These are phyloP conservation scores for Platycheirus rosarum DNA, from an alignment of 2,888 invertebrate genomes.

Conservation along the genomic window DNA sequence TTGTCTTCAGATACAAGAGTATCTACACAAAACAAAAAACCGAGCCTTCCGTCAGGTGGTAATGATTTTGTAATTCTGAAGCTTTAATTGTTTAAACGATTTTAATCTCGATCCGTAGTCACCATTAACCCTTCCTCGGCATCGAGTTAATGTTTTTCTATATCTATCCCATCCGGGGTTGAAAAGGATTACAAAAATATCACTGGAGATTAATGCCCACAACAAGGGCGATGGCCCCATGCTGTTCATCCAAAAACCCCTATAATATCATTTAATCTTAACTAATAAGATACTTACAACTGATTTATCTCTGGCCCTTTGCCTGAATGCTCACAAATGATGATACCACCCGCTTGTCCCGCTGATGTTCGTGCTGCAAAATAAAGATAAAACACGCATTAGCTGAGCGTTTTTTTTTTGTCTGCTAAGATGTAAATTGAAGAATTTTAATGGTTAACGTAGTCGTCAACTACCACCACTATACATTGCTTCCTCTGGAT, in stretches of 20 bases:
- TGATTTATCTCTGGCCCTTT: slow-evolving; percentile 50
- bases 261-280: slow-evolving; percentile 57
- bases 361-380: slow-evolving; percentile 33
- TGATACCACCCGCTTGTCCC: slow-evolving; percentile 9
- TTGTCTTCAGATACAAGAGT: no score
- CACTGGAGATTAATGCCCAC: slow-evolving; percentile 22
- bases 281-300: slow-evolving; percentile 66
- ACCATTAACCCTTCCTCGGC: slow-evolving; percentile 18
- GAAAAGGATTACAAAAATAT: slow-evolving; percentile 53
- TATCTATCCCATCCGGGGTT: slow-evolving; percentile 9
- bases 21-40: background rate
- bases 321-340: slow-evolving; percentile 41
- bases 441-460: slow-evolving; percentile 49
- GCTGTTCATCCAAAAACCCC: slow-evolving; percentile 26
- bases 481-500: background rate
- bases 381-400: slow-evolving; percentile 60
- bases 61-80: slow-evolving; percentile 24
- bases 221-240: slow-evolving; percentile 18
- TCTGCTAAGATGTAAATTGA: slow-evolving; percentile 56
- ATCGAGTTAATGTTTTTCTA: slow-evolving; percentile 13
- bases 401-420: slow-evolving; percentile 50
- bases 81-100: slow-evolving; percentile 30
- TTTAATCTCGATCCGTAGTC: slow-evolving; percentile 8
- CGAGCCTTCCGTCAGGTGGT: background rate
- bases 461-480: background rate